Evolutionary conservation across 1,140 invertebrate species (phyloP), one percentile per base, ranked within the genome.

Genomic region (Meteorus sp.): DNA sequence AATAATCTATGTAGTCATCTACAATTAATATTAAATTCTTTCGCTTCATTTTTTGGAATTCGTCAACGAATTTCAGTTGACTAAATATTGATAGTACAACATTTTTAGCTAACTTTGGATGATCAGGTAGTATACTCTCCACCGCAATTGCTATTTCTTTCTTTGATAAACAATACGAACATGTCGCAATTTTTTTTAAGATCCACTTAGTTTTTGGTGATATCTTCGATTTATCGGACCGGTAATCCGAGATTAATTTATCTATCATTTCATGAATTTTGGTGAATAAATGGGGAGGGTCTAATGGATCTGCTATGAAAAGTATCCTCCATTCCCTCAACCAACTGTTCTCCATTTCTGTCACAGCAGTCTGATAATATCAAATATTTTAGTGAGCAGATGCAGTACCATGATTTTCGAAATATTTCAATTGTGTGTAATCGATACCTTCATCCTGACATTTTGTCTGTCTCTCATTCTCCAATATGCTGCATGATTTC

Each of bases 1-100:
- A 79, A 48, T 83, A 81, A 74, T 92, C 89, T 23, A 92, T 70
- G 44, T 79, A 75, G 89, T 88, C 86, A 72, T 89, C 86, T 3
- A 88, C 65, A 60, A 88, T 84, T 45, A 89, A 71, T 62, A 89
- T 79, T 41, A 88, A 75, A 20, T 84, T 84, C 71, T 85, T 80
- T 29, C 85, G 72, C 63, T 80, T 83, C 2, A 75, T 76, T 52
- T 71, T 71, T 61, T 74, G 76, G 37, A 86, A 68, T 19, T 55
- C 48, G 4, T 67, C 50, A 65, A 80, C 79, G 29, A 67, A 71
- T 25, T 75, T 68, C 74, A 39, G 80, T 65, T 60, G 70, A 59
- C 54, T 65, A 65, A 56, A 72, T 78, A 77, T 73, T 45, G 73
- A 79, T 9, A 75, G 37, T 43, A 74, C 65, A 23, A 80, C 33